Percentiles rank a stretch among this genome's conserved stretches.
phyloP scores from a whole-genome alignment of 2,113 vertebrate genomes.

The Parus major region DNA sequence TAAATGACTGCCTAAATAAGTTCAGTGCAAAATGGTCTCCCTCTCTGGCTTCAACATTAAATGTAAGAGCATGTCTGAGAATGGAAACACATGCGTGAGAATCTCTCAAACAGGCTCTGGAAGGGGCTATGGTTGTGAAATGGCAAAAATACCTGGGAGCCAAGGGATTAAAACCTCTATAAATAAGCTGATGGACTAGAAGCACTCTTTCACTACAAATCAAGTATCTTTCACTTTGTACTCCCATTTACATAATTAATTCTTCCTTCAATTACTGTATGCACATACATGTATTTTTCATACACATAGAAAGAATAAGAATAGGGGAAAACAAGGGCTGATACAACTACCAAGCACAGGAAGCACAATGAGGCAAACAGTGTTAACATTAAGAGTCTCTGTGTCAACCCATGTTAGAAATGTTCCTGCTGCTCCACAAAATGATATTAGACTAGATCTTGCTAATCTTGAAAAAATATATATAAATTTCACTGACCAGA shows the following conservation, averaged over 20 bases:
- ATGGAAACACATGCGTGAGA: background rate
- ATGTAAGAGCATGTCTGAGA: background rate
- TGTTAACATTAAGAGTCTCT: background rate
- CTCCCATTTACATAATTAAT: background rate
- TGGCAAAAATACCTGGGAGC: background rate
- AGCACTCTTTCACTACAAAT: background rate
- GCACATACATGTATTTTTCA: background rate
- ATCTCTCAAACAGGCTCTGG: background rate
- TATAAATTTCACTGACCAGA: background rate
- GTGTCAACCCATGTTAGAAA: background rate
- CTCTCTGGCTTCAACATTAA: background rate
- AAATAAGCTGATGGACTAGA: background rate
- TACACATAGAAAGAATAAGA: background rate
- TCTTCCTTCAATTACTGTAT: background rate
- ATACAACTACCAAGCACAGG: background rate
- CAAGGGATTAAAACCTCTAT: background rate
- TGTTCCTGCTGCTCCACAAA: background rate
- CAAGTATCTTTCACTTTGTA: background rate
- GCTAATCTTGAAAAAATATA: background rate
- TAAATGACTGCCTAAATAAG: background rate
- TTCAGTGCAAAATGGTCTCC: background rate
- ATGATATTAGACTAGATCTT: background rate
- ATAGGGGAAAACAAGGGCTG: background rate
- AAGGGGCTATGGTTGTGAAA: background rate
- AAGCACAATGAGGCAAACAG: background rate